Evolutionary conservation across 2,113 vertebrate species (phyloP).

Genomic region (Saguinus imperator): DNA sequence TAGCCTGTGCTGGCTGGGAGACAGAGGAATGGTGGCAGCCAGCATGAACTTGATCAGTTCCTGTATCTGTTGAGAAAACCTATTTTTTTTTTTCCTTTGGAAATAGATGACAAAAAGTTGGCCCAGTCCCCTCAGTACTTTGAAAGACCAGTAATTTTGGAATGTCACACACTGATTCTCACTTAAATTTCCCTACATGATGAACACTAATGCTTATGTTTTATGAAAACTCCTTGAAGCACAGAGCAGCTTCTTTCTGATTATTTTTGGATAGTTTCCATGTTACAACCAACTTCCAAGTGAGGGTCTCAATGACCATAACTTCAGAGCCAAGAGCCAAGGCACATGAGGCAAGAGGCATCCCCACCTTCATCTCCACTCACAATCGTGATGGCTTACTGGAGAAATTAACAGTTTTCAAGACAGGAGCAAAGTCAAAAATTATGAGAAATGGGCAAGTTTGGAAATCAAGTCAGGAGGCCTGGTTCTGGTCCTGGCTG

Average conservation of each 20-base stretch:
- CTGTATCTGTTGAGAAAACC: not conserved
- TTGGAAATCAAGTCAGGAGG: not conserved
- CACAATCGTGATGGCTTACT: not conserved
- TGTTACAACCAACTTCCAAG: not conserved
- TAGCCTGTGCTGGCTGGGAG: not conserved
- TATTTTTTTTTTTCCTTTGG: not conserved
- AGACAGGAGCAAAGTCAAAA: not conserved
- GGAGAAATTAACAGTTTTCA: not conserved
- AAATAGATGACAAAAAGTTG: not conserved
- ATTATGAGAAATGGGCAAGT: not conserved
- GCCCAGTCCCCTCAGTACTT: not conserved
- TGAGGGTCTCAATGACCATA: too few species aligned
- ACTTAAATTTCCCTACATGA: not conserved
- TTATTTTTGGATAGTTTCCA: not conserved
- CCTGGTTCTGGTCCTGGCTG: not conserved
- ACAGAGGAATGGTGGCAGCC: not conserved
- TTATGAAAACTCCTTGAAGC: not conserved
- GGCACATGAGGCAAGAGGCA: not conserved
- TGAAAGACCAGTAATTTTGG: not conserved
- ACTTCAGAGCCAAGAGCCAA: not conserved
- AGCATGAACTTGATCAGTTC: not conserved
- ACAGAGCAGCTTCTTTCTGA: not conserved
- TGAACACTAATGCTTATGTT: not conserved
- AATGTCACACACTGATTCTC: not conserved
- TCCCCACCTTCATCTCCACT: not conserved